Percentiles rank a stretch among this genome's conserved stretches.
These are phyloP conservation scores for Prorops nasuta DNA, from an alignment of 1,140 invertebrate species.

Conservation along the genomic window DNA sequence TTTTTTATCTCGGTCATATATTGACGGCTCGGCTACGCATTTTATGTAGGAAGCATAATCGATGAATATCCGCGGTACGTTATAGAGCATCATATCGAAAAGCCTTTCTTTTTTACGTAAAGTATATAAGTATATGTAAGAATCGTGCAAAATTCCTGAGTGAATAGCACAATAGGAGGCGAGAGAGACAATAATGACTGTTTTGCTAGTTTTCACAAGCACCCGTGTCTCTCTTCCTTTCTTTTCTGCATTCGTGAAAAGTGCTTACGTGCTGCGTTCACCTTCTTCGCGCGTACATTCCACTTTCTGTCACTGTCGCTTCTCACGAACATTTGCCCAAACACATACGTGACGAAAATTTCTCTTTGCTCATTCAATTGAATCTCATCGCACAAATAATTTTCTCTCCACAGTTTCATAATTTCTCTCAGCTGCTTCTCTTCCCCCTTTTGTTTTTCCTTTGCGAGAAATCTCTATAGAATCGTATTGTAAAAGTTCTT, in stretches of 20 bases:
- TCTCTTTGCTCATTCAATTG: neutral
- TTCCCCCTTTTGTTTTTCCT: no score
- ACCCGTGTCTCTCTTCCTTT: slow-evolving; percentile 4
- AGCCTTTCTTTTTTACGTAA: neutral
- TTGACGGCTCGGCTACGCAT: no score
- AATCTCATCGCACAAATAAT: no score
- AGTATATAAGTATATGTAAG: no score
- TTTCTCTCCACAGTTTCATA: no score
- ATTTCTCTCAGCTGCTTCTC: no score
- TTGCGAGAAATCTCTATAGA: no score
- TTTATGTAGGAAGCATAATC: neutral
- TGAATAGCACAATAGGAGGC: neutral
- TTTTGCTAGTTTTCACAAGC: slow-evolving; percentile 11
- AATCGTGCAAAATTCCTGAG: neutral
- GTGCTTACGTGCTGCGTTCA: slow-evolving; percentile 10
- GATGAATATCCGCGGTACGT: no score
- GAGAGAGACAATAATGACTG: neutral
- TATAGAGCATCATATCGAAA: no score
- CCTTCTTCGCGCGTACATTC: neutral
- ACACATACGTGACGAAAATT: neutral
- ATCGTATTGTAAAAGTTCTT: no score
- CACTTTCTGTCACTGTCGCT: neutral
- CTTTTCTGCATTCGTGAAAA: slow-evolving; percentile 16
- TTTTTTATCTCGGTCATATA: no score
- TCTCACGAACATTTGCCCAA: neutral